Evolutionary conservation across 2,113 vertebrate genomes (phyloP), one percentile per base, ranked within the genome.

Genomic region (Lucifuga dentata): DNA sequence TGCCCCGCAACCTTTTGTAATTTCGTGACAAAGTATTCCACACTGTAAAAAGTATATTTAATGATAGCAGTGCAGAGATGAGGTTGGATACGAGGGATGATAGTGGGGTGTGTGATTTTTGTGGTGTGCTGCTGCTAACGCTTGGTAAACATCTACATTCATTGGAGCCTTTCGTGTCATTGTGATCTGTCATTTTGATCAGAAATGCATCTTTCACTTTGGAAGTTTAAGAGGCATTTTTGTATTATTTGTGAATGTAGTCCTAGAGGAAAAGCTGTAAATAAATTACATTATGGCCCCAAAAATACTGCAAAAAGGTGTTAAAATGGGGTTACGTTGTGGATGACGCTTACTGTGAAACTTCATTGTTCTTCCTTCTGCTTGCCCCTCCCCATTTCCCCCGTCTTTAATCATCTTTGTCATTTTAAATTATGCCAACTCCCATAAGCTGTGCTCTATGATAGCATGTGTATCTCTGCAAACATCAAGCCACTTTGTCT

Each of bases 401-500:
- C 35, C 38, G n/a, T 5, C 21, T 57, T 43, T 72, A 80, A 87
- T 87, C 74, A 85, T 73, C 32, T 56, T 43, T 35, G 70, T 55
- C 69, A 59, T 67, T 76, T 73, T 73, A 60, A 78, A 24, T 73
- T 40, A 78, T 19, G 35, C 64, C 51, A 80, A 73, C 79, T 74
- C 70, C 66, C 66, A 68, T 84, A 88, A 83, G 80, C 75, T 32
- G 62, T 65, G 68, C 77, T 67, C 59, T 68, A 78, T 3, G 58
- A 62, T 32, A 35, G 72, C 61, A 53, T 45, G 40, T 58, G 72
- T 59, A 53, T 66, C 57, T 58, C 58, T 64, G 86, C 59, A 65
- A 73, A 84, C 78, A 73, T 80, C 72, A 73, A 72, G 57, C 53
- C 62, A 64, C 67, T 86, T 78, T 73, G 80, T 84, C 46, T 35